Evolutionary conservation across 2,113 vertebrate genomes (phyloP).

Genomic region (Heliornis fulica): DNA sequence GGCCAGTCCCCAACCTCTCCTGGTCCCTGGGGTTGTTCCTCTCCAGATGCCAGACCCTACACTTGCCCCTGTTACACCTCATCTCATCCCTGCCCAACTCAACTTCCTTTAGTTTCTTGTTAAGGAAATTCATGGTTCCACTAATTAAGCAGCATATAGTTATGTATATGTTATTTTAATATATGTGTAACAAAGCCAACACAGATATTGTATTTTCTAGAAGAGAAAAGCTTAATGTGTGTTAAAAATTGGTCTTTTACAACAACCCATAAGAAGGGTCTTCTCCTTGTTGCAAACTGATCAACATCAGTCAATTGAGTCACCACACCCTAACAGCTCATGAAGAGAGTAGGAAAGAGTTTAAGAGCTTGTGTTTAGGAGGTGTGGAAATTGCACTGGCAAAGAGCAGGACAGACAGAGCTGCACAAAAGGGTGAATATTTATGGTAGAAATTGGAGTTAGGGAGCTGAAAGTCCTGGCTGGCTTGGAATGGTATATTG

Average conservation of each 20-base stretch:
- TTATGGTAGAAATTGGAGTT: not conserved
- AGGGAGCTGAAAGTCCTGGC: not conserved
- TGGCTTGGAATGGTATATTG: not conserved
- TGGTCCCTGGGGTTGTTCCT: too few species aligned
- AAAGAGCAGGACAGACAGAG: not conserved
- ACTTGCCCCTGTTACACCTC: too few species aligned
- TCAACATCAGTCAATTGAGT: not conserved
- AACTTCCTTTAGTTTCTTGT: not conserved
- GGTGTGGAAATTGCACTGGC: not conserved
- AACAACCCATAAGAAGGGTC: not conserved
- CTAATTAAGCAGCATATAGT: not conserved
- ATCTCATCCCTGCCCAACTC: too few species aligned
- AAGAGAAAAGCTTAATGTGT: not conserved
- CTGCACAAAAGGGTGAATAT: not conserved
- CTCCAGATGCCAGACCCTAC: too few species aligned
- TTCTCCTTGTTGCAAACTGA: not conserved
- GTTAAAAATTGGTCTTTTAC: not conserved
- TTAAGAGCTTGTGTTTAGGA: not conserved
- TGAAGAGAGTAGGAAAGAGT: not conserved
- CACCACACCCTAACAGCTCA: accelerated
- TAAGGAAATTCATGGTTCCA: not conserved
- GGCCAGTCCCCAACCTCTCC: too few species aligned
- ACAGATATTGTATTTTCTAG: not conserved
- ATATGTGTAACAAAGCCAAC: not conserved
- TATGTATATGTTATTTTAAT: too few species aligned